These are phyloP conservation scores for Cebuella pygmaea DNA, from an alignment of 2,797 vertebrate genomes.

Conservation along the genomic window DNA sequence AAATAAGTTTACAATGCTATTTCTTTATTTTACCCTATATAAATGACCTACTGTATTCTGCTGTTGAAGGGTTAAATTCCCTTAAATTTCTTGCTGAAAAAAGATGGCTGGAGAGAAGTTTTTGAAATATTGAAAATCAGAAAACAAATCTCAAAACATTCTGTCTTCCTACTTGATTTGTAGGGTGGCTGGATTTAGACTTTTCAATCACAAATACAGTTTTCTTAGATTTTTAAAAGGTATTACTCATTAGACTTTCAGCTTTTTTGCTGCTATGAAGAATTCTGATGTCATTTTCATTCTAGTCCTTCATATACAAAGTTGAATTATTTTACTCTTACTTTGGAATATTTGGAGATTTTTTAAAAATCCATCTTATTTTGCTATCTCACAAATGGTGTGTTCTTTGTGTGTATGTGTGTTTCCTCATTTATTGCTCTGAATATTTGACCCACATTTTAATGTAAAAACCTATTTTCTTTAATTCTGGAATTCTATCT, in stretches of 20 bases:
- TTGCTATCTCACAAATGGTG: background rate
- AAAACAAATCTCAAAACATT: background rate
- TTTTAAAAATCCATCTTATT: background rate
- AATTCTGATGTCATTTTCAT: background rate
- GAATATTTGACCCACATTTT: background rate
- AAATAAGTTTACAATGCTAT: background rate
- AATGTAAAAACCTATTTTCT: background rate
- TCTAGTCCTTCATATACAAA: background rate
- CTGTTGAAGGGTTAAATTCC: background rate
- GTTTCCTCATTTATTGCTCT: background rate
- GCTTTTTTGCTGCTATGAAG: background rate
- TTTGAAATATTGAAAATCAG: background rate
- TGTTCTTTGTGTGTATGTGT: background rate
- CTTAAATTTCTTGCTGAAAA: background rate
- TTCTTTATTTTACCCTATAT: background rate
- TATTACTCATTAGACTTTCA: background rate
- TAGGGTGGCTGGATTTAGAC: background rate
- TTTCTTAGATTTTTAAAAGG: background rate
- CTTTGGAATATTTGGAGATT: background rate
- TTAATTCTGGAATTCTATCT: background rate
- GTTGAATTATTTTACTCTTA: background rate
- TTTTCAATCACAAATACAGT: background rate
- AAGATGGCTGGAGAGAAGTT: background rate
- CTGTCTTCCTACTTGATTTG: background rate
- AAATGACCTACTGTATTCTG: background rate